These are phyloP conservation scores for Ceyx melanurus DNA, from an alignment of 2,113 vertebrate genomes.

Conservation along the genomic window DNA sequence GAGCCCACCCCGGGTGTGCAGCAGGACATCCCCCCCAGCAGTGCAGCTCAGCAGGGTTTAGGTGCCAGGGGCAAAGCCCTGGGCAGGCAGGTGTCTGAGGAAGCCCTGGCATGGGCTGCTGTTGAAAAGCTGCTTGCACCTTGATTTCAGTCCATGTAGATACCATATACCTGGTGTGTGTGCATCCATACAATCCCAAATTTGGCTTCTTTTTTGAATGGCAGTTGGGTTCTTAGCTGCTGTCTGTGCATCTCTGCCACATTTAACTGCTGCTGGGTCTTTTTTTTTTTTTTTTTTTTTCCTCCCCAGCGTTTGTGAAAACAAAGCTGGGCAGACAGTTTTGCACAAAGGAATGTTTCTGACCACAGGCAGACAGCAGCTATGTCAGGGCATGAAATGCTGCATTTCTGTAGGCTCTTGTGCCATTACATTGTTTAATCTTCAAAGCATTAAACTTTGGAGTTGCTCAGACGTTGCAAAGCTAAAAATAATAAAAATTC, in stretches of 20 bases:
- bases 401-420: slow-evolving; percentile 26
- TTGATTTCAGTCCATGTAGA: neutral
- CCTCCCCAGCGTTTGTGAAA: slow-evolving; percentile 14
- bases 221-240: slow-evolving; percentile 17
- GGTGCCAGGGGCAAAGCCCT: fast-evolving
- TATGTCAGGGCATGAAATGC: slow-evolving; percentile 48
- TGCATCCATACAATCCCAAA: neutral
- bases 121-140: neutral
- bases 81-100: neutral
- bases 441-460: slow-evolving; percentile 62
- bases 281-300: neutral
- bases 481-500: slow-evolving; percentile 68
- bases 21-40: neutral
- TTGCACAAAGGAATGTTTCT: slow-evolving; percentile 36
- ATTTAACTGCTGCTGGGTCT: neutral
- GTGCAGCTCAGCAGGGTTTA: neutral
- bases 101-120: neutral
- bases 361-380: slow-evolving; percentile 54
- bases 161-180: neutral
- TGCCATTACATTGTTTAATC: slow-evolving; percentile 56
- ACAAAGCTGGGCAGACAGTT: slow-evolving; percentile 42
- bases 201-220: neutral
- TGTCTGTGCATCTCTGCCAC: slow-evolving; percentile 8
- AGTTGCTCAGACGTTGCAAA: slow-evolving; percentile 28
- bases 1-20: neutral